Base-by-base conservation (phyloP, 2,888 invertebrate genomes). In the Stramonita haemastoma region DNA sequence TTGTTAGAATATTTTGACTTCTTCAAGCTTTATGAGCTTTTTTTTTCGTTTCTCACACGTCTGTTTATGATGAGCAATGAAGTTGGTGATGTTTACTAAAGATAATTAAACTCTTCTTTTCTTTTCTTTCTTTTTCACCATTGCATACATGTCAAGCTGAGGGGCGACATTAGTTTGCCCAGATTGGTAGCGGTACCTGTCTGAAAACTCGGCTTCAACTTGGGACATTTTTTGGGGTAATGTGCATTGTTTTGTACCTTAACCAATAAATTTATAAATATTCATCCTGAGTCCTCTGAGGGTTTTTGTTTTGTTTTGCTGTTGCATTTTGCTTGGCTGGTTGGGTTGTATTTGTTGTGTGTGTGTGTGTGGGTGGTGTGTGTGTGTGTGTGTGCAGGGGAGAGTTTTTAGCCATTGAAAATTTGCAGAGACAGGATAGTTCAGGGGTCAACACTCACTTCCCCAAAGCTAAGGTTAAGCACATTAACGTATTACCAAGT, bases 141-240 rank as follows among this genome's bases (percentile, higher is more conserved):
- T 26, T 73, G 32, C 79, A 29, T 56, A 36, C 79, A 81, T 77
- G 83, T 86, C 66, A 81, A 70, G 92, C 93, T 93, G 94, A 94
- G 94, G 94, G 94, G 94, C 93, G 94, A 91, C 92, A 94, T 94
- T 93, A 92, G 94, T 94, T 94, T 90, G 93, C 94, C 93, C 94
- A 92, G 91, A 84, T 88, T n/a, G 89, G 57, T 66, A 34, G 73
- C 11, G 15, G 5, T 13, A 66, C 85, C 83, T 56, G 57, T 57
- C 89, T 89, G 70, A 89, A 89, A 89, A 85, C 85, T 66, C 85
- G 56, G 89, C 89, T 88, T 84, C 84, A 84, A 36, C 13, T 56
- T 57, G 22, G 13, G 34, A 60, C 60, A n/a, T 32, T 6, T 79
- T 88, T 32, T 73, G 29, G n/a, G 34, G 34, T 86, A 29, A 60